Conservation (phyloP, 2,888 invertebrate species). For the Caenorhabditis panamensis region DNA sequence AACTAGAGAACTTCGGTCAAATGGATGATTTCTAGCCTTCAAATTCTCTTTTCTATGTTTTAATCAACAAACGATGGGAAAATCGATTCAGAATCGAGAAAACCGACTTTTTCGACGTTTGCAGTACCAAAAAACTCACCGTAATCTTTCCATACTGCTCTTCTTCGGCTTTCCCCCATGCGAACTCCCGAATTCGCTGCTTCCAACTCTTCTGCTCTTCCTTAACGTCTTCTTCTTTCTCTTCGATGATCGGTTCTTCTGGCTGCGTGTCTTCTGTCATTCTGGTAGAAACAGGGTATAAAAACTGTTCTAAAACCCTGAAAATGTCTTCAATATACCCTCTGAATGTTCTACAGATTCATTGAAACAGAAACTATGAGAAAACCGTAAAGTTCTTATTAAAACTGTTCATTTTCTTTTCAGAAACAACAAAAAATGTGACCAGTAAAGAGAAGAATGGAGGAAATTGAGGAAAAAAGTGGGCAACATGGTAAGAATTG, state of each 20-base stretch:
- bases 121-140: background rate
- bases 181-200: conserved; percentile 26
- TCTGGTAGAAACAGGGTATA: too few relatives aligned
- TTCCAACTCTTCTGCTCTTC: conserved; percentile 11
- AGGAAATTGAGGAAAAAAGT: conserved; percentile 21
- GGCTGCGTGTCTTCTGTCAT: conserved; percentile 5
- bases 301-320: too few relatives aligned
- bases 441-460: conserved; percentile 3
- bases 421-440: too few relatives aligned
- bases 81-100: too few relatives aligned
- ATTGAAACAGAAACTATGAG: background rate
- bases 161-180: conserved; percentile 20
- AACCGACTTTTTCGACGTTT: too few relatives aligned
- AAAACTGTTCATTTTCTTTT: conserved; percentile 12
- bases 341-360: background rate
- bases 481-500: background rate
- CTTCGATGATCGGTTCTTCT: too few relatives aligned
- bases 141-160: conserved; percentile 39
- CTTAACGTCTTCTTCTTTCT: background rate
- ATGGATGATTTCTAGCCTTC: too few relatives aligned
- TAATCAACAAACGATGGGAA: too few relatives aligned
- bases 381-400: conserved; percentile 1
- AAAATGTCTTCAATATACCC: too few relatives aligned
- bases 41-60: too few relatives aligned
- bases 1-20: too few relatives aligned